Base-by-base conservation (phyloP, 2,113 vertebrate species). In the Camelus dromedarius region DNA sequence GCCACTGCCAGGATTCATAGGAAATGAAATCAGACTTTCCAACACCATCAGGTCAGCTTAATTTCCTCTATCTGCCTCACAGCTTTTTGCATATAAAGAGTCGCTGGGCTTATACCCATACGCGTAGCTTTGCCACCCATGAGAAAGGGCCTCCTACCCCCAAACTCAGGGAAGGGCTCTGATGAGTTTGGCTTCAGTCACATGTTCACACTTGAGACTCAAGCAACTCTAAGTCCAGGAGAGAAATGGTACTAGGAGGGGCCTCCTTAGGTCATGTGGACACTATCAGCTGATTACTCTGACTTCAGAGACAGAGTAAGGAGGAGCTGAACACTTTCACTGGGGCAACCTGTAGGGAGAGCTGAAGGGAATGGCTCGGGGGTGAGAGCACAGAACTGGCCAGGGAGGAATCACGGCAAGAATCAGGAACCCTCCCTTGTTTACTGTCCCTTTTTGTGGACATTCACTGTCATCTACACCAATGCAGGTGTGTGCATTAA, bases 1-100 rank as follows among this genome's bases (percentile, higher is more conserved):
- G 26, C 32, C 79, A 62, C 38, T 42, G 88, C 20, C 13, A 76
- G 32, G 46, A 93, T 64, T 20, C 15, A 62, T 38, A 83, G 28
- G 35, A 93, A 96, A 93, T 93, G 69, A 83, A 92, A 79, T 69
- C 64, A 75, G 52, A 50, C 46, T 89, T 19, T 82, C 62, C 92
- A 70, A 79, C 46, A 64, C 46, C 54, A 75, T 70, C 90, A 95
- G 42, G 3, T 73, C 35, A 83, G 50, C 22, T 90, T 80, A 30
- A 67, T 52, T 70, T 79, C 86, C 75, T 72, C 26, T 22, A 76
- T 82, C 20, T 72, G 12, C 12, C 15, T 46, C 42, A 66, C 62
- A 76, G 28, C 2, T 54, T 93, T 89, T 50, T 67, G 46, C 35
- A 67, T 20, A 67, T 42, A 81, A 85, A 91, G 26, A 26, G 26